Base-by-base conservation (phyloP, 2,113 vertebrate species). In the Trinectes maculatus region DNA sequence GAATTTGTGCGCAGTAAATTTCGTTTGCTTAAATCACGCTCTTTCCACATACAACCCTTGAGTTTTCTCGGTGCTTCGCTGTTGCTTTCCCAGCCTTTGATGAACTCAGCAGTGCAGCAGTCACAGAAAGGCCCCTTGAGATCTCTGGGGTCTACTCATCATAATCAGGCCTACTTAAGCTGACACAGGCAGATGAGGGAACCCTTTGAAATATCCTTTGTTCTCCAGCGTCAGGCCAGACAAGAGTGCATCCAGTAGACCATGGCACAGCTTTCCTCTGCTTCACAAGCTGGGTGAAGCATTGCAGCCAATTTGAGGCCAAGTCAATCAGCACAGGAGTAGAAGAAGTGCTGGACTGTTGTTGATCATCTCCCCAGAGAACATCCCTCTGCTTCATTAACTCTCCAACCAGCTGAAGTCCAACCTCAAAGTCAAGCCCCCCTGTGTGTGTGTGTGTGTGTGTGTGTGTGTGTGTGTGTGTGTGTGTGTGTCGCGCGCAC, bases 191-290 rank as follows among this genome's bases (percentile, higher is more conserved):
- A 74, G 75, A 87, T 66, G 75, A 77, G 49, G 58, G 49, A 63
- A 89, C 78, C 58, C 77, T 87, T 86, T 86, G 68, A 83, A 75
- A 80, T 65, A n/a, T 21, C 64, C 74, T 88, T 91, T 89, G 84
- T 87, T 84, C 79, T 81, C 31, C 36, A 25, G 59, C 25, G 60
- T 71, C 55, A 78, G 67, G 51, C 22, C 51, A 73, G 66, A 77
- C 53, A 54, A 57, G 54, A 68, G 77, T 60, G 74, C 61, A 69
- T 78, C 62, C 69, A 62, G 24, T 16, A 12, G 62, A 71, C 57
- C 40, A 19, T 15, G 1, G 46, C n/a, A 5, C 56, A 54, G 61
- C 49, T 58, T 69, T 63, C 57, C 70, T 72, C n/a, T n/a, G n/a
- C n/a, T n/a, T n/a, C 36, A 34, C 58, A 42, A 48, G 53, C 68